Evolutionary conservation across 92 coral and sea anemone genomes (phyloP).

Genomic region (Palythoa grandis): DNA sequence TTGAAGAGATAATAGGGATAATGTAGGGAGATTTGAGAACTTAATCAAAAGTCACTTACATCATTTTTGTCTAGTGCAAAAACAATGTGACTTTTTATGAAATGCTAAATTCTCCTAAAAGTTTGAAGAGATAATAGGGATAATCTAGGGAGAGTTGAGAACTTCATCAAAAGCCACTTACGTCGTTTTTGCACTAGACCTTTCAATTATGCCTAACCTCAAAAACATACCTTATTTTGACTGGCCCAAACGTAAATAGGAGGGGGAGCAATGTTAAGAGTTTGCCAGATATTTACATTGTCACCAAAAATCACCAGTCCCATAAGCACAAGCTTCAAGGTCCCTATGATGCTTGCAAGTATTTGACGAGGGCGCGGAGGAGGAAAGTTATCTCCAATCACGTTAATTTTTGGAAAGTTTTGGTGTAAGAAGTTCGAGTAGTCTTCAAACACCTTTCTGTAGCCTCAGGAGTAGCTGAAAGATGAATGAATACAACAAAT

Average conservation of each 20-base stretch:
- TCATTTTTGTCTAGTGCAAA: too few relatives aligned
- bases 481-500: background rate
- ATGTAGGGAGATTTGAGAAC: too few relatives aligned
- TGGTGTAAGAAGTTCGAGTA: slow-evolving; percentile 96
- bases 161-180: too few relatives aligned
- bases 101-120: too few relatives aligned
- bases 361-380: slow-evolving; percentile 93
- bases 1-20: too few relatives aligned
- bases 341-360: slow-evolving; percentile 81
- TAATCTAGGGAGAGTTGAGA: too few relatives aligned
- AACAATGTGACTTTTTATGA: too few relatives aligned
- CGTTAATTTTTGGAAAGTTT: slow-evolving; percentile 83
- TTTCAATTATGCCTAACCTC: background rate
- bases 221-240: slow-evolving; percentile 86
- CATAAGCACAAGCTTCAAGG: slow-evolving; percentile 76
- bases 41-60: too few relatives aligned
- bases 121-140: too few relatives aligned
- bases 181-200: too few relatives aligned
- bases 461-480: slow-evolving; percentile 98
- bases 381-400: slow-evolving; percentile 96
- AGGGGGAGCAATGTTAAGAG: slow-evolving; percentile 82
- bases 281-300: slow-evolving; percentile 76
- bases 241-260: slow-evolving; percentile 86
- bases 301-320: slow-evolving; percentile 89
- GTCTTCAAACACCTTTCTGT: slow-evolving; percentile 97